Evolutionary conservation across 2,888 invertebrate species (phyloP), one percentile per base, ranked within the genome.

Genomic region (Brachyopa scutellaris): DNA sequence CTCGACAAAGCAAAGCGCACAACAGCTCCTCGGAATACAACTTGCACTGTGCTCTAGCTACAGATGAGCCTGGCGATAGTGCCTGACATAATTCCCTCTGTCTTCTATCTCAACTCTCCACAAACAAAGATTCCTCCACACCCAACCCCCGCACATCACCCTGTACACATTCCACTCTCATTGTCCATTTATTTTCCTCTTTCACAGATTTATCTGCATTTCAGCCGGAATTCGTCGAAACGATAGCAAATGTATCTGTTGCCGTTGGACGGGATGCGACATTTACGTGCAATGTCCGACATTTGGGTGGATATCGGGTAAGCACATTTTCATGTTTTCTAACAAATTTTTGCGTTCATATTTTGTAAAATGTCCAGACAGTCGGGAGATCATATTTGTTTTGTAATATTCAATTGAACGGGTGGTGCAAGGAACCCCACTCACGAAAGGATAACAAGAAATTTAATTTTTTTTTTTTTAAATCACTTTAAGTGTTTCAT

Each of bases 301-400:
- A 96, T 90, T 93, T 97, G 85, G 97, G 97, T 66, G 96, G 96
- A 87, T 97, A 97, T 91, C 94, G 96, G 92, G 97, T 97, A 92
- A 93, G 94, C 92, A 77, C 69, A 49, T 72, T 77, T 76, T 70
- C 67, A 38, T 76, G 82, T 82, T 66, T 70, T 33, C 23, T 33
- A 69, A 29, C 53, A 47, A 70, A 70, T 49, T 55, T 53, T 67
- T 53, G 53, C 62, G 61, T 26, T 29, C 21, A 17, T 38, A 47
- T 38, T 69, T 45, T 57, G 64, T 59, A 51, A 59, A 64, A 31
- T n/a, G n/a, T n/a, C n/a, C n/a, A n/a, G n/a, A n/a, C n/a, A n/a
- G n/a, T n/a, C n/a, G n/a, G n/a, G n/a, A n/a, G n/a, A n/a, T n/a
- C n/a, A n/a, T n/a, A n/a, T n/a, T n/a, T n/a, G n/a, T n/a, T n/a